These are phyloP conservation scores for Adelognathus sp. DNA, from an alignment of 2,888 invertebrate species.

Conservation along the genomic window DNA sequence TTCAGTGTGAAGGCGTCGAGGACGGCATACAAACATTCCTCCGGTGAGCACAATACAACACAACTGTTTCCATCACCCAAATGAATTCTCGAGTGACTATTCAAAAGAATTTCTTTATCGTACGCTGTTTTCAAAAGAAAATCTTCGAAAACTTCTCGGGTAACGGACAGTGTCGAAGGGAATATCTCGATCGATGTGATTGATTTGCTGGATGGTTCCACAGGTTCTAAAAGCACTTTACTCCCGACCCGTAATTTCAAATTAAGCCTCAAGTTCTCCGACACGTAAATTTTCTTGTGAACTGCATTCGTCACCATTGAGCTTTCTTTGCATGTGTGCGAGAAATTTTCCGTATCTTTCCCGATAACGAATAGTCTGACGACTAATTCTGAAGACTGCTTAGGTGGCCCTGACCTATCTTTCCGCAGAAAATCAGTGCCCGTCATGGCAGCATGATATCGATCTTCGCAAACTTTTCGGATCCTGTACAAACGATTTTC, in stretches of 20 bases:
- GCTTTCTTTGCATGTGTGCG: slow-evolving; percentile 50
- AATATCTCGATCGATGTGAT: slow-evolving; percentile 82
- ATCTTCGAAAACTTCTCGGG: slow-evolving; percentile 70
- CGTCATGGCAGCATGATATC: slow-evolving; percentile 49
- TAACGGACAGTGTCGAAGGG: slow-evolving; percentile 68
- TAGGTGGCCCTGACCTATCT: slow-evolving; percentile 48
- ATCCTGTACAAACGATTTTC: slow-evolving; percentile 67
- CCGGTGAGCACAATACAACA: slow-evolving; percentile 66
- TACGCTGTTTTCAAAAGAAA: slow-evolving; percentile 80
- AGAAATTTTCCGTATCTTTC: slow-evolving; percentile 56
- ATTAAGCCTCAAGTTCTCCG: slow-evolving; percentile 83
- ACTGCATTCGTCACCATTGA: neutral
- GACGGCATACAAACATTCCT: slow-evolving; percentile 62
- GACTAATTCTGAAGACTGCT: slow-evolving; percentile 59
- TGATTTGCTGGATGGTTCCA: slow-evolving; percentile 78
- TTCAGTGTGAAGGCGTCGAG: slow-evolving; percentile 61
- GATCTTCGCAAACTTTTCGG: slow-evolving; percentile 68
- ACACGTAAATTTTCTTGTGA: slow-evolving; percentile 82
- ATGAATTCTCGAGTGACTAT: slow-evolving; percentile 82
- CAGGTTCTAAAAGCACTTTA: slow-evolving; percentile 82
- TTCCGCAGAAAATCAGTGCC: slow-evolving; percentile 61
- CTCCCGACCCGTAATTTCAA: slow-evolving; percentile 83
- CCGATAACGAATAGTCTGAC: slow-evolving; percentile 76
- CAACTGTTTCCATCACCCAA: slow-evolving; percentile 57
- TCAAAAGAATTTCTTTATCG: slow-evolving; percentile 83